Evolutionary conservation across 2,113 vertebrate species (phyloP).

Genomic region (Pelecanus crispus): DNA sequence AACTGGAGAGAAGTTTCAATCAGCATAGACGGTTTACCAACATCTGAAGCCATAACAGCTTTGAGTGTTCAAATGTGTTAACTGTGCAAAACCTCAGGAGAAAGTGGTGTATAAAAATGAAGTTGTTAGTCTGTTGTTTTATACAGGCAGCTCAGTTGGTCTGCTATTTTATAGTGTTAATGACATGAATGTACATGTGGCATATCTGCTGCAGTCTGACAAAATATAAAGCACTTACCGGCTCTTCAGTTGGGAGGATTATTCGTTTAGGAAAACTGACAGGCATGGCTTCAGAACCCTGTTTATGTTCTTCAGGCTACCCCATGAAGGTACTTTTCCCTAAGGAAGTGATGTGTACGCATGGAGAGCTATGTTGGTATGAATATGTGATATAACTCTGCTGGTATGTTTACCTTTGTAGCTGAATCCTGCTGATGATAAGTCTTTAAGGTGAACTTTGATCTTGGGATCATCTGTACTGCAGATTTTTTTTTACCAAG

Average conservation of each 20-base stretch:
- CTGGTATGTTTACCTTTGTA: neutral
- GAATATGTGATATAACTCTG: neutral
- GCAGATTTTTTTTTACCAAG: neutral
- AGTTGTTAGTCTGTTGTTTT: neutral
- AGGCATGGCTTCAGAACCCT: neutral
- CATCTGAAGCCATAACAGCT: neutral
- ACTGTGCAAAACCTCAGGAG: neutral
- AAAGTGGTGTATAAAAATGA: neutral
- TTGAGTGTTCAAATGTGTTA: neutral
- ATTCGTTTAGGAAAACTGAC: neutral
- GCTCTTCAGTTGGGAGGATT: neutral
- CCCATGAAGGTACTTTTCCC: neutral
- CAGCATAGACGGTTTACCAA: neutral
- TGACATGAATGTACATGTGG: neutral
- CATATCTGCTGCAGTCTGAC: neutral
- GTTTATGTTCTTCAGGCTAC: neutral
- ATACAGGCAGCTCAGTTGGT: neutral
- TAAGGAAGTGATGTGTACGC: neutral
- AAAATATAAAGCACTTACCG: accelerated
- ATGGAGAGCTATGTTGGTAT: neutral
- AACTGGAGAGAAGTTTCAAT: neutral
- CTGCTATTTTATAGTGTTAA: accelerated
- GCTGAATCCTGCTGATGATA: neutral
- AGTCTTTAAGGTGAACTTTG: neutral
- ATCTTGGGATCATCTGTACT: neutral